phyloP scores from a whole-genome alignment of 2,888 invertebrate genomes.

The Nemurella pictetii region DNA sequence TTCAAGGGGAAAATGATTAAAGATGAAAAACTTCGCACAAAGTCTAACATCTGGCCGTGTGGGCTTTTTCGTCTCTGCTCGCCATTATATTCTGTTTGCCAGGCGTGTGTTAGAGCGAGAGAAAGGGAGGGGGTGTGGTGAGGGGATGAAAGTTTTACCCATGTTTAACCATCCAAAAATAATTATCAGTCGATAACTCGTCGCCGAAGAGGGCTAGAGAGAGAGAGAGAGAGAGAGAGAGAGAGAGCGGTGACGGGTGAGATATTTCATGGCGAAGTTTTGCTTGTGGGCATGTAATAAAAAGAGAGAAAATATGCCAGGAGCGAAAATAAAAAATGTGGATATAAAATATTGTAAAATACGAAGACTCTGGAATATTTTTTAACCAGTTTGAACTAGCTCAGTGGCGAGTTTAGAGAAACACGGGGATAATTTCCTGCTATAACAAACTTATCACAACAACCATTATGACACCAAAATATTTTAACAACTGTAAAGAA shows the following conservation, averaged over 20 bases:
- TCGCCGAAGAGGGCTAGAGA: too few species aligned
- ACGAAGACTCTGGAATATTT: too few species aligned
- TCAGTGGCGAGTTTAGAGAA: too few species aligned
- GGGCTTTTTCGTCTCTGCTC: not conserved
- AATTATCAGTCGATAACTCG: not conserved
- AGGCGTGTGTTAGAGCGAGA: not conserved
- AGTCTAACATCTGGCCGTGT: not conserved
- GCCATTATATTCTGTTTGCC: not conserved
- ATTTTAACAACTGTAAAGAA: too few species aligned
- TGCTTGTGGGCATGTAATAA: not conserved
- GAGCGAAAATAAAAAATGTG: not conserved
- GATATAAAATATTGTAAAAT: not conserved
- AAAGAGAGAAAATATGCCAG: not conserved
- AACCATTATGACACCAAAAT: too few species aligned
- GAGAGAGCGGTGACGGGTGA: not conserved
- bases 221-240: not conserved
- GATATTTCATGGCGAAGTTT: not conserved
- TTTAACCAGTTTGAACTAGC: too few species aligned
- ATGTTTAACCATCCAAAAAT: not conserved
- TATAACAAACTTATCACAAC: too few species aligned
- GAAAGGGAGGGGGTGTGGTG: not conserved
- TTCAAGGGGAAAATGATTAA: not conserved
- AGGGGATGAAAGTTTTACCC: not conserved
- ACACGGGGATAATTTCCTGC: too few species aligned
- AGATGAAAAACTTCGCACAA: not conserved